A percentile compares a stretch with the other conserved stretches of the same genome.
phyloP scores from a whole-genome alignment of 2,888 invertebrate genomes.

The Rotaria sp. region DNA sequence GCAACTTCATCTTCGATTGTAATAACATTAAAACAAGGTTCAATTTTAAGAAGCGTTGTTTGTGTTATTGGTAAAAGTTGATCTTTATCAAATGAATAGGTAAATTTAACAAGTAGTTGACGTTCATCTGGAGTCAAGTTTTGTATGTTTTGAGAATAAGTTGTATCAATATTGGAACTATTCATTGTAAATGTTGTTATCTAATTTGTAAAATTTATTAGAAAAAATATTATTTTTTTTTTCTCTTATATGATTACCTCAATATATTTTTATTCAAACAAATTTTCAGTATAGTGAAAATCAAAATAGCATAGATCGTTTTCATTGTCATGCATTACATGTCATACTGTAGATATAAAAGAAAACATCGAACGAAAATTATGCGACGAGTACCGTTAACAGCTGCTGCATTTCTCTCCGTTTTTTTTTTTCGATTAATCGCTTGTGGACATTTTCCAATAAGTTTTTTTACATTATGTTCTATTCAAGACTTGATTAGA shows the following conservation, averaged over 20 bases:
- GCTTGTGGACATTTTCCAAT: too few species aligned
- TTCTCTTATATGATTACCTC: background rate
- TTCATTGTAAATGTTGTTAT: too few species aligned
- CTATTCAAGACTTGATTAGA: too few species aligned
- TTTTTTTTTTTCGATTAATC: background rate
- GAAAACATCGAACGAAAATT: background rate
- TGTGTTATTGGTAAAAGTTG: background rate
- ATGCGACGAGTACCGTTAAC: background rate
- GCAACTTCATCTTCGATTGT: background rate
- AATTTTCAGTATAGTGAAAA: background rate
- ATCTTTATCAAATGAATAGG: background rate
- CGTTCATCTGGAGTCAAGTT: background rate
- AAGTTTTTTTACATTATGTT: too few species aligned
- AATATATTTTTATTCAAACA: background rate
- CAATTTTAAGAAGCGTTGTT: background rate
- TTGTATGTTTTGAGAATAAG: too few species aligned
- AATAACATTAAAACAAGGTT: background rate
- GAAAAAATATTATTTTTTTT: background rate
- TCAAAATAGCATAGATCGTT: background rate
- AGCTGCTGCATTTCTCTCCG: background rate
- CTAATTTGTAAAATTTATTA: background rate
- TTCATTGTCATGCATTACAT: background rate
- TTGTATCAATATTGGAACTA: too few species aligned
- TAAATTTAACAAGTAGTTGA: background rate
- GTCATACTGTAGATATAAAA: background rate